Evolutionary conservation across 2,797 vertebrate genomes (phyloP).

Genomic region (Dipus sagitta): DNA sequence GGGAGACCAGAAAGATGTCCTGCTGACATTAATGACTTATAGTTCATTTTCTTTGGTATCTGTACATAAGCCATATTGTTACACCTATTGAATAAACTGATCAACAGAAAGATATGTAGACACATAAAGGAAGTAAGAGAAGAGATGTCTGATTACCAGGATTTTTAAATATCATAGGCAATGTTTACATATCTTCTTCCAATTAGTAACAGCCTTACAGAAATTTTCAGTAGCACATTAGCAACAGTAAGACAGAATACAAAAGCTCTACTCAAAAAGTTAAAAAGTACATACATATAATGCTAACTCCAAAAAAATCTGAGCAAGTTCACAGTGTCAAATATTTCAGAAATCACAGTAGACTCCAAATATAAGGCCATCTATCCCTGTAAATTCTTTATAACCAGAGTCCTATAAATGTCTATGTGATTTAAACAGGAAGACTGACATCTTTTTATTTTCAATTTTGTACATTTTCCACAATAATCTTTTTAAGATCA

Average conservation of each 20-base stretch:
- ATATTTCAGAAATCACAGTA: not conserved
- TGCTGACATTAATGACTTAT: not conserved
- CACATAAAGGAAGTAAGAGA: not conserved
- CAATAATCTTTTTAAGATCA: not conserved
- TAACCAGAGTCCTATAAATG: not conserved
- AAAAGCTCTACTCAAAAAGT: not conserved
- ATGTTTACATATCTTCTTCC: not conserved
- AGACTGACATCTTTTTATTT: not conserved
- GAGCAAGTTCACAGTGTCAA: not conserved
- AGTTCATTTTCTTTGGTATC: not conserved
- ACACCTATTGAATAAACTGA: not conserved
- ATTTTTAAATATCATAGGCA: conserved; percentile 19
- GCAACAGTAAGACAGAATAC: not conserved
- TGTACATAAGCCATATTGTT: not conserved
- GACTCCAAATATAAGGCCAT: not conserved
- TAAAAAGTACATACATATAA: not conserved
- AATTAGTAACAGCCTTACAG: not conserved
- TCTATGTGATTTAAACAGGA: not conserved
- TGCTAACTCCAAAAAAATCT: not conserved
- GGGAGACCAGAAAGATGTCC: not conserved
- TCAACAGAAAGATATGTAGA: not conserved
- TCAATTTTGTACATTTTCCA: not conserved
- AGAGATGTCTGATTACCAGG: not conserved
- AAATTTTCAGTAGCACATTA: not conserved
- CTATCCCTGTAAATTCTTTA: not conserved